Evolutionary conservation across 2,113 vertebrate species (phyloP).

Genomic region (Nanger granti): DNA sequence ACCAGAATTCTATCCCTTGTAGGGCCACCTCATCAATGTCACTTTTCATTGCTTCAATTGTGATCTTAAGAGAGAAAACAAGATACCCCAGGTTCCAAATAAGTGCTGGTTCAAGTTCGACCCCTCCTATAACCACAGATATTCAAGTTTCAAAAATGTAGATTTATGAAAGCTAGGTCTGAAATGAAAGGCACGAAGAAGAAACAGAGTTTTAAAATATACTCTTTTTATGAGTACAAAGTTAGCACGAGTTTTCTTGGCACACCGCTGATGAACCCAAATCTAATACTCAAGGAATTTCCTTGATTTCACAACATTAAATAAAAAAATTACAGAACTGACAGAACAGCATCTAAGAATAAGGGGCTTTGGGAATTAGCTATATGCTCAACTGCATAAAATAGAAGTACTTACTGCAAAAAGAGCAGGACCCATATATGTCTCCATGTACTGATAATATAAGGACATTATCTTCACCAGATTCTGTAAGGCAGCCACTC

Average conservation of each 20-base stretch:
- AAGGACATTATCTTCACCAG: constrained; percentile 99
- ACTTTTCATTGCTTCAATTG: constrained; percentile 98
- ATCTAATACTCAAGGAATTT: background rate
- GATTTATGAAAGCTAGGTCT: constrained; percentile 7
- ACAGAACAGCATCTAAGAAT: background rate
- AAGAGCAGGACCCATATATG: constrained; percentile 97
- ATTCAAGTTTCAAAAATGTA: background rate
- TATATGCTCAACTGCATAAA: background rate
- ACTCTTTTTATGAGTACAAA: background rate
- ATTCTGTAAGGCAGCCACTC: constrained; percentile 97
- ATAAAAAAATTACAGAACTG: background rate
- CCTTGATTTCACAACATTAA: background rate
- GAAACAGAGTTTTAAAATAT: background rate
- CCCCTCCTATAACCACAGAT: background rate
- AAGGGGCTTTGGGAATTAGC: background rate
- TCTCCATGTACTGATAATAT: constrained; percentile 99
- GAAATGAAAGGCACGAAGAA: background rate
- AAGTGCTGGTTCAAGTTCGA: constrained; percentile 3
- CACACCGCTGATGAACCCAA: background rate
- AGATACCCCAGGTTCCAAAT: background rate
- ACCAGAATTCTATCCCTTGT: constrained; percentile 99
- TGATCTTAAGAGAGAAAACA: constrained; percentile 82
- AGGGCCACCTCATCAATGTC: constrained; percentile 98
- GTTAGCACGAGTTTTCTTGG: background rate
- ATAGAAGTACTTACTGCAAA: constrained; percentile 88